Conservation (phyloP, 1,140 invertebrate species). For the Bradynema listronoti region DNA sequence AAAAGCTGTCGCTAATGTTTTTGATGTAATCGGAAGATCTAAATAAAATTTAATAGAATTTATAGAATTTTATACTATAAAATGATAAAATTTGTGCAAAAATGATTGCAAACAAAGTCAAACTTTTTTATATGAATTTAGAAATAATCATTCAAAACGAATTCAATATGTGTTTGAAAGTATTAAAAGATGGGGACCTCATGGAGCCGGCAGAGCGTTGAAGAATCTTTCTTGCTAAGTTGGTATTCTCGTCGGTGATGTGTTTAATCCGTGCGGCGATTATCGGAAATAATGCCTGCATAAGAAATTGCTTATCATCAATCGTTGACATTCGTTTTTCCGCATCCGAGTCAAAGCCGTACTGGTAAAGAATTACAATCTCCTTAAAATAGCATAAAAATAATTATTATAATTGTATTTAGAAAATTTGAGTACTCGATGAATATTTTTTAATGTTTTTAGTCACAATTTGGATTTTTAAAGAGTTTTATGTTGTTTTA, state of each 20-base stretch:
- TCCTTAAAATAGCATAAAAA: conserved; percentile 9
- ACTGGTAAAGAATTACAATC: conserved; percentile 13
- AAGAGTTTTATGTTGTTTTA: not conserved
- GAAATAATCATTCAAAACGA: too few relatives aligned
- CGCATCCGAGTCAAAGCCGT: conserved; percentile 16
- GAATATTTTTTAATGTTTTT: not conserved
- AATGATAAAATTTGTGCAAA: too few relatives aligned
- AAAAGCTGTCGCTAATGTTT: too few relatives aligned
- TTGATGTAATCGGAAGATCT: too few relatives aligned
- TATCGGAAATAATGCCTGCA: conserved; percentile 12
- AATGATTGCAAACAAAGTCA: too few relatives aligned
- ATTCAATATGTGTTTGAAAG: too few relatives aligned
- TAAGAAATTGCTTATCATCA: conserved; percentile 15
- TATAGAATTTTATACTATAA: too few relatives aligned
- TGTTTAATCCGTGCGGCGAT: conserved; percentile 17
- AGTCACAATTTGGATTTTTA: not conserved
- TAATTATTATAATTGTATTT: not conserved
- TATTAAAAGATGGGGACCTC: too few relatives aligned
- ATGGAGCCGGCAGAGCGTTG: conserved; percentile 2
- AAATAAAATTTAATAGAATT: too few relatives aligned
- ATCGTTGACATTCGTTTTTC: not conserved
- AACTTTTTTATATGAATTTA: too few relatives aligned
- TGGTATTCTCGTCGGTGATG: conserved; percentile 7
- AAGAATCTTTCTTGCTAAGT: not conserved
- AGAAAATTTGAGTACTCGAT: not conserved